Evolutionary conservation across 2,888 invertebrate species (phyloP), one percentile per base, ranked within the genome.

Genomic region (Pedicia rivosa): DNA sequence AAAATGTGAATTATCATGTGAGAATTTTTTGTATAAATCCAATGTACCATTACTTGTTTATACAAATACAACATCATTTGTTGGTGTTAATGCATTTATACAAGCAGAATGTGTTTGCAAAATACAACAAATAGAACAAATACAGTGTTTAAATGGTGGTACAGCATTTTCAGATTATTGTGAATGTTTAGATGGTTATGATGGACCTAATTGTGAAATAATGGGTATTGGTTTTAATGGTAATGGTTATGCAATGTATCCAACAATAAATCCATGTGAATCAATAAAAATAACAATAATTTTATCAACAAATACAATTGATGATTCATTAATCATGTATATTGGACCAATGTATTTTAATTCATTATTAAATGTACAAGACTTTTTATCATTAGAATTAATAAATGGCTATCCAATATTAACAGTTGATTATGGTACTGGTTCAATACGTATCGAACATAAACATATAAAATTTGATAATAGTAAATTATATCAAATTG

Each of bases 161-260:
- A 67, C 69, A 0, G 63, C 67, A 2, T 66, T 70, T 27, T 69
- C 68, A 13, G 68, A 70, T 44, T 70, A 72, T 45, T 95, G 95
- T 61, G 75, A 79, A 39, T 95, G 94, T 50, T 74, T 74, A 1
- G 70, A 73, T 13, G 82, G 82, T 1, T 71, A 72, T 36, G 73
- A 76, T 5, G 97, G 97, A 0, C 86, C 91, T 0, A 74, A 80
- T 40, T 98, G 98, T 59, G 92, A 97, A 61, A 72, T 82, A 42
- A 76, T 86, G 1, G 77, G 79, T 1, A 76, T 92, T 44, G 83
- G 84, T 14, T 95, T 95, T 64, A 72, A 72, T 43, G 86, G 90
- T n/a, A 74, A 78, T 47, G 90, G 92, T 8, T 95, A 83, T 74
- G 92, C 94, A 0, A 78, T 95, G 70, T 92, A 90, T 65, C 77